These are phyloP conservation scores for Ceraclea dissimilis DNA, from an alignment of 2,888 invertebrate species.

Conservation along the genomic window DNA sequence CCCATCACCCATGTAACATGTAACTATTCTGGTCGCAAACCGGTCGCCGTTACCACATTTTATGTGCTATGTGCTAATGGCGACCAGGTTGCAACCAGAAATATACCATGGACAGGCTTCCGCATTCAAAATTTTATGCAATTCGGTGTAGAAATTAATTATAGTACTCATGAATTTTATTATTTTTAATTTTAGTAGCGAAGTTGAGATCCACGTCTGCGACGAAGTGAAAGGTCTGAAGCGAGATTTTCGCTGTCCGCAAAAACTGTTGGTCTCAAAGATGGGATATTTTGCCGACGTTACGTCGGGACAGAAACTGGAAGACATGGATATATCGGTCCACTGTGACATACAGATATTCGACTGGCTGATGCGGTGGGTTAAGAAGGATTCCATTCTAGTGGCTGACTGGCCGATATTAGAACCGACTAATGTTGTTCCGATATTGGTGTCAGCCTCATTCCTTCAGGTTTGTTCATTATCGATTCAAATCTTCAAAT, in stretches of 20 bases:
- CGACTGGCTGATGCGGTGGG: slow-evolving; percentile 95
- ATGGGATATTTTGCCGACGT: slow-evolving; percentile 95
- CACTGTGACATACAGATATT: slow-evolving; percentile 95
- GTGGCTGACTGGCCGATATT: slow-evolving; percentile 62
- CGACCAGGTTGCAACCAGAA: no score
- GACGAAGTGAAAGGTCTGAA: slow-evolving; percentile 88
- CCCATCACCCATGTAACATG: no score
- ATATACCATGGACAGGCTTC: no score
- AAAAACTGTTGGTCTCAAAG: slow-evolving; percentile 76
- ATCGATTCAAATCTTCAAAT: slow-evolving; percentile 2
- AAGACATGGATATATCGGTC: slow-evolving; percentile 94
- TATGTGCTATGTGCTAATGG: no score
- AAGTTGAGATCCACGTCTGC: slow-evolving; percentile 90
- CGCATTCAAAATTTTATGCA: no score
- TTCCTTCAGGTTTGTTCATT: slow-evolving; percentile 79
- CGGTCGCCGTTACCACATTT: no score
- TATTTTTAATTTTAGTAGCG: slow-evolving; percentile 46
- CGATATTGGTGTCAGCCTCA: slow-evolving; percentile 88
- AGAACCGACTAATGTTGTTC: slow-evolving; percentile 80
- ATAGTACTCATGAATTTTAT: not conserved
- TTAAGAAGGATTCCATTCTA: slow-evolving; percentile 66
- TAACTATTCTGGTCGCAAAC: no score
- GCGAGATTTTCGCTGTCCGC: slow-evolving; percentile 83
- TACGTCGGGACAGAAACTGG: slow-evolving; percentile 69
- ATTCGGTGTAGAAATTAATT: no score